Base-by-base conservation (phyloP, 1,140 invertebrate species). In the Lamellibrachia luymesi region DNA sequence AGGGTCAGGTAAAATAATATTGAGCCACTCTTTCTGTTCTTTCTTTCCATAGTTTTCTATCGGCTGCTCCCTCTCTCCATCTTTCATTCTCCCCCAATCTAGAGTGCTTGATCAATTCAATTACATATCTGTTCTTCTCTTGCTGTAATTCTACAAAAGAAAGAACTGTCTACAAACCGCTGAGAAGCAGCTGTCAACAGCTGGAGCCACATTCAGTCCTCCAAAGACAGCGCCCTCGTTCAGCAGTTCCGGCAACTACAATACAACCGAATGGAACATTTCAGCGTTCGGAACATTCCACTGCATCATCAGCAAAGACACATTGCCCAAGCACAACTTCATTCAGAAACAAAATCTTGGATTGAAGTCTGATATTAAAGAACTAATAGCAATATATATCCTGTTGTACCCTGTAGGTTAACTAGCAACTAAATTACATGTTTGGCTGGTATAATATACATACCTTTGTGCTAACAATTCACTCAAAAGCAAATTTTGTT, bases 121-220 rank as follows among this genome's bases (percentile, higher is more conserved):
- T 50, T 8, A 38, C 25, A 50, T 50, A 17, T 38, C 38, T 38
- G 38, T 38, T 38, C 38, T 38, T 38, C 38, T 50, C 90, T 50
- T 7, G 10, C 90, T 91, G 50, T 50, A n/a, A 91, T 4, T 13
- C 6, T 13, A 49, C 27, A 22, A 91, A 91, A n/a, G 38, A 27
- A 91, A 38, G 38, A 91, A 90, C n/a, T 90, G n/a, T 90, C 10
- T 91, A 94, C 94, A 95, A 96, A 97, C 97, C 96, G 97, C 97
- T 94, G 96, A 96, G 96, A 97, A 97, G 95, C 97, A 97, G 92
- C 96, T 96, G 94, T 97, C 97, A 92, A 97, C 96, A 93, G 97
- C 97, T 93, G 95, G 95, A 94, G 97, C 96, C 25, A 97, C 96
- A 13, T 97, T 94, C 92, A 96, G 96, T 89, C 95, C 93, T 25